Evolutionary conservation across 2,113 vertebrate species (phyloP), one percentile per base, ranked within the genome.

Genomic region (Dasyurus viverrinus): DNA sequence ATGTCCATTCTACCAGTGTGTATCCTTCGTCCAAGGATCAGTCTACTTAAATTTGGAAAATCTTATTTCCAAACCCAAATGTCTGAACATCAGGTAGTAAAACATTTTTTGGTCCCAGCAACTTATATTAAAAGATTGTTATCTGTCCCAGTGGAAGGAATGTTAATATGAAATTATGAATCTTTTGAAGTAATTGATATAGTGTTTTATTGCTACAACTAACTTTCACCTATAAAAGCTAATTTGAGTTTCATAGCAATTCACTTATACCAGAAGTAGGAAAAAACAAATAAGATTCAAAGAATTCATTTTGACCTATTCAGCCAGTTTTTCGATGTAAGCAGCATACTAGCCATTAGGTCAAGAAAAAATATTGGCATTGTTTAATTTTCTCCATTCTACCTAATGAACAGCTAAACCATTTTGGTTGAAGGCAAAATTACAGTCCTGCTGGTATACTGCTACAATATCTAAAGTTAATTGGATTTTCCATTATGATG

Each of bases 401-500:
- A 90, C n/a, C 89, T 95, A 90, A 94, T 92, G 55, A 93, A 94
- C 93, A 97, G 26, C 68, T 97, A 97, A 97, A 0, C 24, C 90
- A 93, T 92, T 93, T 97, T 96, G 90, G 93, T 6, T 53, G 92
- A 95, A 48, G 76, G 53, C 93, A 93, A 94, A 96, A 93, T 93
- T 90, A 76, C 50, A 93, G 30, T 23, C 90, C 53, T 97, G 54
- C 91, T 95, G 92, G 90, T 54, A 93, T 90, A 93, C 1, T 2
- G 95, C 92, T 90, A 84, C 91, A 92, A n/a, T 89, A 48, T 89
- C 93, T 89, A 53, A 89, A 94, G 50, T 91, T 97, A 94, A 93
- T 98, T 95, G 57, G 48, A 96, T 97, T 98, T 98, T 97, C 95
- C 94, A 94, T 96, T 97, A 94, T 84, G 90, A 97, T 94, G 96